These are phyloP conservation scores for Hoplostethus mediterraneus DNA, from an alignment of 2,797 vertebrate genomes.

Conservation along the genomic window DNA sequence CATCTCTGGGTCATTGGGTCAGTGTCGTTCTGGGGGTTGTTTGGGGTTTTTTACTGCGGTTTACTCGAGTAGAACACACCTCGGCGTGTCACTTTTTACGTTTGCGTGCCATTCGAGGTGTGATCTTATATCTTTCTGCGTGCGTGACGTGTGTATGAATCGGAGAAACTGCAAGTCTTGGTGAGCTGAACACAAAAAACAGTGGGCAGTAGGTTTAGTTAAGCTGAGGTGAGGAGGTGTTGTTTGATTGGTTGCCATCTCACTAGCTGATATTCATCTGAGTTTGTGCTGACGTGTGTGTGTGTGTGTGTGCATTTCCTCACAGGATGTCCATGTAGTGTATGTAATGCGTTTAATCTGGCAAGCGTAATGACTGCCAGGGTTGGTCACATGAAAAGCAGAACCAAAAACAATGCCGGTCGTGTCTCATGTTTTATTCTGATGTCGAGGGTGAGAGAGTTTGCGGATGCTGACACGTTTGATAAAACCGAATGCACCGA, in stretches of 20 bases:
- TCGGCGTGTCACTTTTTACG: too few species aligned
- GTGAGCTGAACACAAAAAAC: too few species aligned
- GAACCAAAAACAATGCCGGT: constrained; percentile 32
- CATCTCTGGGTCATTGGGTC: constrained; percentile 51
- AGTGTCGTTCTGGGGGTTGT: constrained; percentile 33
- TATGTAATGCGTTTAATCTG: constrained; percentile 59
- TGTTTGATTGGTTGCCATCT: neutral
- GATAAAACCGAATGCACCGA: neutral
- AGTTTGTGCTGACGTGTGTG: neutral
- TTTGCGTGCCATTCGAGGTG: too few species aligned
- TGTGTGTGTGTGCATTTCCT: constrained; percentile 27
- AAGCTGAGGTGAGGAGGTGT: neutral
- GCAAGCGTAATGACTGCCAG: constrained; percentile 60
- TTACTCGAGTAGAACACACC: too few species aligned
- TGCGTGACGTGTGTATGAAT: too few species aligned
- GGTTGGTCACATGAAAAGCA: constrained; percentile 59
- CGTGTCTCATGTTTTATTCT: neutral
- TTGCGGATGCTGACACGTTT: neutral
- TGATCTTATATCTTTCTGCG: too few species aligned
- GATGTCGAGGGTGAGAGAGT: neutral
- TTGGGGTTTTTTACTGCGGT: constrained; percentile 2
- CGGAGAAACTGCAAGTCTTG: too few species aligned
- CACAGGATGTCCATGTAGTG: constrained; percentile 47
- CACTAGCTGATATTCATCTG: neutral
- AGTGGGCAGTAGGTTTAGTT: neutral